phyloP scores from a whole-genome alignment of 2,797 vertebrate genomes.

The Hyperoplus lanceolatus region DNA sequence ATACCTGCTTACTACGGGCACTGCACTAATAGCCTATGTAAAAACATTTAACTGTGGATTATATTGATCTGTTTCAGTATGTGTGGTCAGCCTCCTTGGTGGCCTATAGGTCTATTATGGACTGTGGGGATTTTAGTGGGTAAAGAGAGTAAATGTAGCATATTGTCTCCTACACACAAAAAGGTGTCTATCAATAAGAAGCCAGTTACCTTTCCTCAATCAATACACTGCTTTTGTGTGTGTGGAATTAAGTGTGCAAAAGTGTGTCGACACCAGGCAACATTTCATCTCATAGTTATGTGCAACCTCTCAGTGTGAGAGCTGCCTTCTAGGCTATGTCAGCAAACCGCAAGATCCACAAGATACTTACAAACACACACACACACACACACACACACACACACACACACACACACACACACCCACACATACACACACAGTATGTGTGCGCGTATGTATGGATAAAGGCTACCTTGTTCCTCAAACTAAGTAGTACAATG shows the following conservation, averaged over 20 bases:
- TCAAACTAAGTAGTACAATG: conserved; percentile 49
- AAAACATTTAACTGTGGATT: background rate
- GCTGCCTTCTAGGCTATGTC: conserved; percentile 61
- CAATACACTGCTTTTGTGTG: conserved; percentile 55
- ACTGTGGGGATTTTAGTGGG: conserved; percentile 29
- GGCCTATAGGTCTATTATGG: conserved; percentile 38
- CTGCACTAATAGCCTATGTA: too few relatives aligned
- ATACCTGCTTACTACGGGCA: too few relatives aligned
- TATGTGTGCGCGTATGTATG: conserved; percentile 40
- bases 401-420: conserved; percentile 8
- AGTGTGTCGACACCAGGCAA: conserved; percentile 59
- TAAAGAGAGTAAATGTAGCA: conserved; percentile 46
- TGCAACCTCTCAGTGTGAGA: conserved; percentile 59
- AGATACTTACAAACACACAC: conserved; percentile 39
- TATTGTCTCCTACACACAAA: conserved; percentile 51
- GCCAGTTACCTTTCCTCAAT: conserved; percentile 56
- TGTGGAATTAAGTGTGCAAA: conserved; percentile 19
- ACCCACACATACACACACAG: background rate
- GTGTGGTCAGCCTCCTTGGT: conserved; percentile 41
- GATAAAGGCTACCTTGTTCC: conserved; percentile 75
- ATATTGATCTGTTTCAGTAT: background rate
- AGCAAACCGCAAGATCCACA: conserved; percentile 75
- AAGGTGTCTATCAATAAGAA: conserved; percentile 57
- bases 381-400: conserved; percentile 16
- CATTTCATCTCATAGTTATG: conserved; percentile 75